Evolutionary conservation across 1,140 invertebrate genomes (phyloP), one percentile per base, ranked within the genome.

Genomic region (Drosophila kurseongensis): DNA sequence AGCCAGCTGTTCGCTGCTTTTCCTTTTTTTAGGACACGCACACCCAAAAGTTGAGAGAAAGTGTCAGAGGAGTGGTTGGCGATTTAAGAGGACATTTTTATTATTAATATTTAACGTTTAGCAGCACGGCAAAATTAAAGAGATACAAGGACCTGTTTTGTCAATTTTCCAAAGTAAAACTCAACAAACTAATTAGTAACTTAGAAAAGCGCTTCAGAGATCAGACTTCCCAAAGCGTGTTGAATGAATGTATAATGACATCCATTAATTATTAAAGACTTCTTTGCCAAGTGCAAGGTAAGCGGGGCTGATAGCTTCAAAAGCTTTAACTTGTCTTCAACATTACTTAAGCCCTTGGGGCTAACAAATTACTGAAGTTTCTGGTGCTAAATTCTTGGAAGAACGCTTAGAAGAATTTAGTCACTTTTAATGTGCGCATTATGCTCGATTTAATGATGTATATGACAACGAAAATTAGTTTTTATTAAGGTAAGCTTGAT

Each of bases 1-100:
- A 77, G 68, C 74, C 81, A 78, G 59, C 75, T 79, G 71, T 61
- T 77, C 55, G 72, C 44, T 48, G 65, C 52, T 27, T 60, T 56
- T 63, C 42, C 23, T 40, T 7, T 27, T 42, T 23, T 38, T 29
- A 41, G 40, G 50, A 14, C 67, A 71, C 67, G 65, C 67, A 71
- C 45, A 29, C 32, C 38, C 29, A 44, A 36, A 23, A 23, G 23
- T 27, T 48, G 8, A 44, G 16, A 27, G 35, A 10, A 0, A 14
- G 36, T 12, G 44, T 41, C 10, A 13, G n/a, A 4, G 35, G 36
- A 23, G 57, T 29, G n/a, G 3, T 8, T 10, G 27, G 1, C 12
- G 36, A 66, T 52, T 44, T 52, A 18, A 29, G 38, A 29, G 38
- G 32, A 51, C 41, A 66, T 65, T 68, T 68, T 16, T 18, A 66